Percentiles rank a stretch among this genome's conserved stretches.
These are phyloP conservation scores for Zootoca vivipara DNA, from an alignment of 2,113 vertebrate species.

Conservation along the genomic window DNA sequence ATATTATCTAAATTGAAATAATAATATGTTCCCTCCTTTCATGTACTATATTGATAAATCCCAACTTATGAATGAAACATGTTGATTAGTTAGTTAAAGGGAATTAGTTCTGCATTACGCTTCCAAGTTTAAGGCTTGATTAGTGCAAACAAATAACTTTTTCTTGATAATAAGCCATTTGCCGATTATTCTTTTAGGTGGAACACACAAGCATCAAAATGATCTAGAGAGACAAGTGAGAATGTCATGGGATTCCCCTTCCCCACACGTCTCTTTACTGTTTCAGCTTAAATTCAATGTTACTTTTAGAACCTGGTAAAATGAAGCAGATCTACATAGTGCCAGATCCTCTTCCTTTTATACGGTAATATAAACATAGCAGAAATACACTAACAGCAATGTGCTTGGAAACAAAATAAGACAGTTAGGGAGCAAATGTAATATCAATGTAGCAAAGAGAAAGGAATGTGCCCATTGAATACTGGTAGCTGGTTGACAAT, in stretches of 20 bases:
- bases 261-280: slow-evolving; percentile 6
- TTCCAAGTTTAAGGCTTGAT: slow-evolving; percentile 73
- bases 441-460: slow-evolving; percentile 32
- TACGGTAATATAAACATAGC: slow-evolving; percentile 6
- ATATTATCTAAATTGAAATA: slow-evolving; percentile 81
- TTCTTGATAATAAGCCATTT: slow-evolving; percentile 68
- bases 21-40: slow-evolving; percentile 77
- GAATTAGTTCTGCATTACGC: slow-evolving; percentile 76
- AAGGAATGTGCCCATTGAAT: slow-evolving; percentile 17
- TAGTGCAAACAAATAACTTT: slow-evolving; percentile 71
- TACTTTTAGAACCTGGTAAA: slow-evolving; percentile 54
- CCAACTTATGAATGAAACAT: slow-evolving; percentile 80
- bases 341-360: slow-evolving; percentile 51
- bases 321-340: slow-evolving; percentile 40
- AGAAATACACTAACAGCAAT: slow-evolving; percentile 12
- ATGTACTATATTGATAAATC: slow-evolving; percentile 78
- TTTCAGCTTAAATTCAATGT: slow-evolving; percentile 45
- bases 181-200: slow-evolving; percentile 67
- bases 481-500: slow-evolving; percentile 29
- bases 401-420: slow-evolving; percentile 35
- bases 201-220: slow-evolving; percentile 64
- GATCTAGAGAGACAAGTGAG: slow-evolving; percentile 56
- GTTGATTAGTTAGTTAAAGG: slow-evolving; percentile 81
- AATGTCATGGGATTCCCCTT: slow-evolving; percentile 38
- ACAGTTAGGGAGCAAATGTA: slow-evolving; percentile 10